These are phyloP conservation scores for Philypnodon macrostomus DNA, from an alignment of 2,797 vertebrate genomes.

Conservation along the genomic window DNA sequence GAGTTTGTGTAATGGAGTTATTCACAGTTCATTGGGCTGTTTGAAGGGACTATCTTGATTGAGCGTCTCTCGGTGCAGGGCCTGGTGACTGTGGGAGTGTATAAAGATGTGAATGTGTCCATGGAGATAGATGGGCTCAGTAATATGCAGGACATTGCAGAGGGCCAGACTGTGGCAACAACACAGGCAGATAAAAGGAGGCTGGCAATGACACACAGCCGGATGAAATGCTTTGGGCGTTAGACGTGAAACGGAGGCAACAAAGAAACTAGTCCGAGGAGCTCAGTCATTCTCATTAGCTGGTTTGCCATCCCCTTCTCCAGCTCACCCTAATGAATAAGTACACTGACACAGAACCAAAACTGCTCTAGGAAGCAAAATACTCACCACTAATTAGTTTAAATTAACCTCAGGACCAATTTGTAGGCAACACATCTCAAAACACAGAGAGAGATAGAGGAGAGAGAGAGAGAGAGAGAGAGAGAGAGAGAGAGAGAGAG, in stretches of 20 bases:
- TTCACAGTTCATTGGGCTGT: conserved; percentile 80
- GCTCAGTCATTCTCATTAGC: conserved; percentile 63
- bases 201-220: conserved; percentile 44
- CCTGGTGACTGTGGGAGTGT: conserved; percentile 64
- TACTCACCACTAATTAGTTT: conserved; percentile 66
- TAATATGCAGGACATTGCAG: conserved; percentile 63
- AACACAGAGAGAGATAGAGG: conserved; percentile 26
- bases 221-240: conserved; percentile 40
- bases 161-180: conserved; percentile 36
- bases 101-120: conserved; percentile 71
- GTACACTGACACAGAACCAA: conserved; percentile 54
- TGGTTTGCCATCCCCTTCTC: conserved; percentile 40
- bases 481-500: too few relatives aligned
- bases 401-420: conserved; percentile 72
- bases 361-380: conserved; percentile 64
- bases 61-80: conserved; percentile 63
- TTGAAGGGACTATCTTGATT: conserved; percentile 79
- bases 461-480: too few relatives aligned
- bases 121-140: conserved; percentile 61
- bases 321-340: conserved; percentile 53
- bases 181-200: conserved; percentile 50
- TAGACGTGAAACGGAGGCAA: conserved; percentile 55
- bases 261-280: conserved; percentile 55
- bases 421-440: conserved; percentile 34
- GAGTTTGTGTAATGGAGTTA: conserved; percentile 74